Evolutionary conservation across 2,888 invertebrate species (phyloP).

Genomic region (Ectropis crepuscularia): DNA sequence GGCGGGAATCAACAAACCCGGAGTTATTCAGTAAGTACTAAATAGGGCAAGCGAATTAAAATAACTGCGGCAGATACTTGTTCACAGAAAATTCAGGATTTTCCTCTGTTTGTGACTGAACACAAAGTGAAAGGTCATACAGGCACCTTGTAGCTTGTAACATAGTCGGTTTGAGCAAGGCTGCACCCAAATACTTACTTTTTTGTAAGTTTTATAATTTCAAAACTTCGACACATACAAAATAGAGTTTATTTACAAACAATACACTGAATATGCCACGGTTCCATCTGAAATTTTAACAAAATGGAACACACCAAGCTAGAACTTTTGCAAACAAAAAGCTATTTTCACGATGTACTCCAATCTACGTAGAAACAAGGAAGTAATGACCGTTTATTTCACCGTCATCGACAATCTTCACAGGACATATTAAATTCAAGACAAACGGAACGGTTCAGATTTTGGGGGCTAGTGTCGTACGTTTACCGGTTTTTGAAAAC

Average conservation of each 20-base stretch:
- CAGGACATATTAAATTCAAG: not conserved
- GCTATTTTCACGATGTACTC: constrained; percentile 21
- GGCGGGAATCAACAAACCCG: not conserved
- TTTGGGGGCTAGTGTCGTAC: not conserved
- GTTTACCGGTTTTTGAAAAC: not conserved
- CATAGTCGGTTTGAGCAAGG: constrained; percentile 1
- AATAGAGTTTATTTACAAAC: constrained; percentile 43
- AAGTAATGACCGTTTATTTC: not conserved
- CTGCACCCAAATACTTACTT: constrained; percentile 18
- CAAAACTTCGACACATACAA: constrained; percentile 21
- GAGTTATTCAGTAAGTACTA: too few relatives aligned
- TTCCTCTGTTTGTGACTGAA: constrained; percentile 5
- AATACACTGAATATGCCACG: constrained; percentile 50
- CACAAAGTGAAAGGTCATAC: constrained; percentile 32
- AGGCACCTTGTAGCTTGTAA: constrained; percentile 26
- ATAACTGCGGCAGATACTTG: not conserved
- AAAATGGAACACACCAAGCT: constrained; percentile 44
- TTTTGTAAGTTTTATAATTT: constrained; percentile 22
- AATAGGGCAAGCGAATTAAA: not conserved
- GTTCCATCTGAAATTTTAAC: constrained; percentile 56
- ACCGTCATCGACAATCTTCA: too few relatives aligned
- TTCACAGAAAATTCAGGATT: constrained; percentile 3
- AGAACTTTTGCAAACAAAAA: constrained; percentile 47
- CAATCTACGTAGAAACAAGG: constrained; percentile 24
- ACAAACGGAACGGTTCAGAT: constrained; percentile 11